These are phyloP conservation scores for Dolichomitus sp. DNA, from an alignment of 2,888 invertebrate genomes.

Conservation along the genomic window DNA sequence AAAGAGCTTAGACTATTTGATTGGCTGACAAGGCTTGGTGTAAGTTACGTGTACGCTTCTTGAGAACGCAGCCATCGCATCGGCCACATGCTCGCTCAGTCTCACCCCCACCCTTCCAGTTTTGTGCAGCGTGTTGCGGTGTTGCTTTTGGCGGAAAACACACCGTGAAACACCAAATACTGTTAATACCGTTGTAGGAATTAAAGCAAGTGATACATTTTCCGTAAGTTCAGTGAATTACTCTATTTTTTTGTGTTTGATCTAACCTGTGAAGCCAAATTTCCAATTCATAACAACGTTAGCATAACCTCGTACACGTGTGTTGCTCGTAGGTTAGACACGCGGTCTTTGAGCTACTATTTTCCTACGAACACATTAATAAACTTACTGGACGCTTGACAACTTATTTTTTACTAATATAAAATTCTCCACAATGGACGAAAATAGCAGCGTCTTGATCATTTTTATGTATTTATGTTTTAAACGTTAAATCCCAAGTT, in stretches of 20 bases:
- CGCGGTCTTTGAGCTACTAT: constrained; percentile 2
- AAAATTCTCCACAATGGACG: neutral
- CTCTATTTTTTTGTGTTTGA: neutral
- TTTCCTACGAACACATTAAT: neutral
- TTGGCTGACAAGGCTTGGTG: too few species aligned
- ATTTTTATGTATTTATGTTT: neutral
- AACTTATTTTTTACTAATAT: neutral
- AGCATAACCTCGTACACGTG: constrained; percentile 24
- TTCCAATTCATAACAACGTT: constrained; percentile 5
- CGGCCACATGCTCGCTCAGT: neutral
- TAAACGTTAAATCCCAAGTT: neutral
- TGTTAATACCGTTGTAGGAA: constrained; percentile 1
- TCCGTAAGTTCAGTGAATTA: neutral
- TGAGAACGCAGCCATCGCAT: neutral
- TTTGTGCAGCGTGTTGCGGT: constrained; percentile 12
- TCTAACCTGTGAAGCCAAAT: neutral
- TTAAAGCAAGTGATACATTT: neutral
- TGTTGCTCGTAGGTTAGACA: constrained; percentile 39
- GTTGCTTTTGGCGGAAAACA: constrained; percentile 22
- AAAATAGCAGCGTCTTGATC: neutral
- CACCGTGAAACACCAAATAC: neutral
- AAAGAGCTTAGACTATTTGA: too few species aligned
- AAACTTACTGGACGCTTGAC: neutral
- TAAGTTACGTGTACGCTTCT: neutral
- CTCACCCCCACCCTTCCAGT: neutral